A percentile compares a stretch with the other conserved stretches of the same genome.
phyloP scores from a whole-genome alignment of 2,113 vertebrate species.

The Pluvianellus socialis region DNA sequence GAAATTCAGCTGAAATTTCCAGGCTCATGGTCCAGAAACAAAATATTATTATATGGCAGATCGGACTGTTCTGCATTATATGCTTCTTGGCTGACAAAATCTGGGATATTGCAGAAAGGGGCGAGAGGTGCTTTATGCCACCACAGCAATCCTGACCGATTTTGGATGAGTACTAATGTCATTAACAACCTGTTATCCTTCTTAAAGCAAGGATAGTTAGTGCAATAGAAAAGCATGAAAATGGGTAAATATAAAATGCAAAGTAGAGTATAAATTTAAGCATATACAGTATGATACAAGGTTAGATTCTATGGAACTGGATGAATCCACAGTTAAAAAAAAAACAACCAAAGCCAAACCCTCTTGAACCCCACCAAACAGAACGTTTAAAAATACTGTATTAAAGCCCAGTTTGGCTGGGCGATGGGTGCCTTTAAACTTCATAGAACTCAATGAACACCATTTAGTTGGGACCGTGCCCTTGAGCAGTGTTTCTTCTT shows the following conservation, averaged over 20 bases:
- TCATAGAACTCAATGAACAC: neutral
- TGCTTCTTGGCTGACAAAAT: neutral
- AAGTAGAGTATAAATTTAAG: neutral
- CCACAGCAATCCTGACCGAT: neutral
- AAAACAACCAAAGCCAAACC: neutral
- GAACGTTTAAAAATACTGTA: neutral
- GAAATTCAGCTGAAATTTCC: too few relatives aligned
- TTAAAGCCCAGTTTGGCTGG: neutral
- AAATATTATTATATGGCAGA: neutral
- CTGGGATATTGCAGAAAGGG: neutral
- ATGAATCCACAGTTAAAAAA: neutral
- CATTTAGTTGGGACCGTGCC: neutral
- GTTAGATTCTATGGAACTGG: neutral
- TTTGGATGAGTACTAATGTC: neutral
- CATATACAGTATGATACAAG: neutral
- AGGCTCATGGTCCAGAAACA: neutral
- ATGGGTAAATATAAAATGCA: neutral
- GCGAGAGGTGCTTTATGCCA: neutral
- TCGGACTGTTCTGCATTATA: neutral
- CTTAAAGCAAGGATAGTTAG: neutral
- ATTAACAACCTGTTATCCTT: neutral
- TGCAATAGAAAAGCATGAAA: neutral
- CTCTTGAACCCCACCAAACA: neutral
- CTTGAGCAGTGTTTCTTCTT: neutral
- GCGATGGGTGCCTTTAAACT: neutral